Evolutionary conservation across 2,888 invertebrate genomes (phyloP), one percentile per base, ranked within the genome.

Genomic region (Resseliella maxima): DNA sequence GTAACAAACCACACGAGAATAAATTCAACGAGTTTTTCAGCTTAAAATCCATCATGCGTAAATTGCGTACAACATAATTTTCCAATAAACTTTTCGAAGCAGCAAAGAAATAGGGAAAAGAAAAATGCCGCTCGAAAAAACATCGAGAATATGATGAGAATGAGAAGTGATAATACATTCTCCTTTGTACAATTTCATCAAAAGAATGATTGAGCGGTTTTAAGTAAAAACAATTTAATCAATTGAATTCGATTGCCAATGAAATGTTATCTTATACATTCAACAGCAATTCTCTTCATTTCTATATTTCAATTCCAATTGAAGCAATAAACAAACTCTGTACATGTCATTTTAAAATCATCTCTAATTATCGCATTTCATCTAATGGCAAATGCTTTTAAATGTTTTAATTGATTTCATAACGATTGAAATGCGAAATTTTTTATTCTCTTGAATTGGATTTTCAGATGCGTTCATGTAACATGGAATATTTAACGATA

Each of bases 21-120:
- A 36, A 36, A 41, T 15, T 83, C 38, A 83, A 83, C 83, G 38
- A 83, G 83, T 38, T 83, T 83, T 38, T 83, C 83, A 83, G 21
- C 83, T 83, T 36, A 31, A 36, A 83, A 83, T 83, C 38, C 83
- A 83, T 83, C 83, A 83, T 83, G 83, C 83, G 38, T 83, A 12
- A 81, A 81, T 41, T 38, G 38, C 38, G 36, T 83, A 83, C 83
- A 83, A 38, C 38, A 38, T 72, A 72, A 72, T 83, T 83, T 38
- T n/a, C 8, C 38, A 24, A 64, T 27, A 10, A 3, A 64, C n/a
- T n/a, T n/a, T n/a, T n/a, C n/a, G n/a, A n/a, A n/a, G n/a, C n/a
- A n/a, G n/a, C n/a, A n/a, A n/a, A n/a, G n/a, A n/a, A n/a, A n/a
- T n/a, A n/a, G 15, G 31, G 24, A 6, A 21, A n/a, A 83, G 15